Base-by-base conservation (phyloP, 2,113 vertebrate species). In the Callionymus lyra region DNA sequence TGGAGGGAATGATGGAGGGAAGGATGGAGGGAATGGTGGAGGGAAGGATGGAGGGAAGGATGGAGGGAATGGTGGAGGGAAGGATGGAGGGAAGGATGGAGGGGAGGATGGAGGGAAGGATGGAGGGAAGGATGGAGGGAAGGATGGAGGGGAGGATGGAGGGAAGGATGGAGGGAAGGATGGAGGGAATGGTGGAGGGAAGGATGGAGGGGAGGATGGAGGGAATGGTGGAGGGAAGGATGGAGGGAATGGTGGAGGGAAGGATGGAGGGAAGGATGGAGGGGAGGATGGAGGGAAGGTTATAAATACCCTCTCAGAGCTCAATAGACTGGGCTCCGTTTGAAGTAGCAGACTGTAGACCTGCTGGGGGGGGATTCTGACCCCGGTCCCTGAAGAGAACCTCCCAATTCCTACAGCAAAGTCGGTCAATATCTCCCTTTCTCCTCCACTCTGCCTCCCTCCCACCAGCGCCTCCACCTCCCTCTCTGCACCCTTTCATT, bases 331-430 rank as follows among this genome's bases (percentile, higher is more conserved):
- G 68, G 76, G 76, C 82, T 82, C 77, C 50, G 76, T 85, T 86
- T 86, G 84, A 86, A 82, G 84, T 80, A 80, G 65, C 79, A 82
- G 82, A 83, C 84, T 80, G 77, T 71, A 80, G 76, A 84, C 74
- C 78, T 77, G 83, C 84, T 82, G 71, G 78, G 82, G 44, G 77
- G 79, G 79, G 72, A 70, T 84, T 76, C 80, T 80, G 80, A 80
- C 78, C 78, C 64, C 69, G 68, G 71, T 85, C 84, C 80, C 80
- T 56, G 57, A 64, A 79, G 82, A 86, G 73, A 56, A 60, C 64
- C 54, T 68, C 63, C 74, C 68, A 71, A 76, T 74, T 80, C 76
- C 77, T 74, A 70, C 70, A 77, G 76, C 73, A 79, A 73, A 72
- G 73, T 75, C 73, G 51, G 79, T 83, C 78, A 82, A 83, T 83